Percentiles rank a stretch among this genome's conserved stretches.
phyloP scores from a whole-genome alignment of 2,113 vertebrate genomes.

The Chaetura pelagica region DNA sequence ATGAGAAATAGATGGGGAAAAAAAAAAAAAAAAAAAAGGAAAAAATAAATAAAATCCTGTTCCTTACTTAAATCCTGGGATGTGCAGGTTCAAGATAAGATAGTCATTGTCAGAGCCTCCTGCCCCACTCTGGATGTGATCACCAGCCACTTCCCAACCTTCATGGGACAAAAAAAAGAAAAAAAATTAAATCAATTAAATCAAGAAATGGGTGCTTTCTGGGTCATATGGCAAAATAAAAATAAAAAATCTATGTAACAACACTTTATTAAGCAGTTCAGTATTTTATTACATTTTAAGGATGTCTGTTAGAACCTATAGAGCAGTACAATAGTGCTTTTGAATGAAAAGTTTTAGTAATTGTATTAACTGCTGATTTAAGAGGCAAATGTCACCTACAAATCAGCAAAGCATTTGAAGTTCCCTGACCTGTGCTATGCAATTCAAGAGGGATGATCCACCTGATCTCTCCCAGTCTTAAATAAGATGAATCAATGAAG shows the following conservation, averaged over 20 bases:
- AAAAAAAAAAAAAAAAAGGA: too few relatives aligned
- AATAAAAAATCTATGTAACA: background rate
- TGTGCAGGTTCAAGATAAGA: constrained; percentile 93
- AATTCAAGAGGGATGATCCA: background rate
- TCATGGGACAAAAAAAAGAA: background rate
- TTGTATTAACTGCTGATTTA: background rate
- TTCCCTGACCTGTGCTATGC: background rate
- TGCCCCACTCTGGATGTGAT: constrained; percentile 90
- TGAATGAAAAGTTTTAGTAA: background rate
- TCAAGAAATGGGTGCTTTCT: background rate
- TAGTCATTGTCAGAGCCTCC: constrained; percentile 97
- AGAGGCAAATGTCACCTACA: background rate
- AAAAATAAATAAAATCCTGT: background rate
- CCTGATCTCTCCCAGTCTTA: background rate
- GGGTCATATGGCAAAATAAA: background rate
- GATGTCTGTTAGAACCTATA: background rate
- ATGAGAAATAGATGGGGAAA: background rate
- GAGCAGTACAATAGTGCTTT: background rate
- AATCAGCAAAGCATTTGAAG: constrained; percentile 17
- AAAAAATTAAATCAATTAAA: background rate
- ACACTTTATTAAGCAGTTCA: background rate
- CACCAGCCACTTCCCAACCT: constrained; percentile 97
- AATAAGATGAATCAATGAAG: constrained; percentile 35
- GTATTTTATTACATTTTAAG: background rate
- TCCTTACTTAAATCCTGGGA: constrained; percentile 95